Percentiles rank a stretch among this genome's conserved stretches.
Evolutionary conservation across 2,113 vertebrate species (phyloP).

Genomic region (Pungitius pungitius): DNA sequence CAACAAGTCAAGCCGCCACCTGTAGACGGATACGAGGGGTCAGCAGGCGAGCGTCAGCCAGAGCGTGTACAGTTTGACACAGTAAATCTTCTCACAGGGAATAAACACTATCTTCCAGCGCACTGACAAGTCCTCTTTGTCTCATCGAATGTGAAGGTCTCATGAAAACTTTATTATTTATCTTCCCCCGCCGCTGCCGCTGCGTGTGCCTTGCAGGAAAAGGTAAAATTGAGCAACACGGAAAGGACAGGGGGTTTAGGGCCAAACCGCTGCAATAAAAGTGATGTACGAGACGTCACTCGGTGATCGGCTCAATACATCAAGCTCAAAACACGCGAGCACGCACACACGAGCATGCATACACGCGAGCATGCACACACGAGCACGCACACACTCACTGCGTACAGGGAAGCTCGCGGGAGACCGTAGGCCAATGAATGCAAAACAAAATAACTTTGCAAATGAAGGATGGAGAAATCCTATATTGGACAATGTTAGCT

Average conservation of each 20-base stretch:
- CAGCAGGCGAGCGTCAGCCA: constrained; percentile 47
- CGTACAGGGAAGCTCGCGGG: background rate
- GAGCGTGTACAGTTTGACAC: constrained; percentile 41
- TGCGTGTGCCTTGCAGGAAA: constrained; percentile 27
- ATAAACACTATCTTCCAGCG: constrained; percentile 46
- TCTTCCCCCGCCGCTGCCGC: constrained; percentile 34
- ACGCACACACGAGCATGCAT: constrained; percentile 25
- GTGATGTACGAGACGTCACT: constrained; percentile 78
- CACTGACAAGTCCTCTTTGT: constrained; percentile 61
- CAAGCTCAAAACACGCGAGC: constrained; percentile 60
- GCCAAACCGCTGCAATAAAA: constrained; percentile 78
- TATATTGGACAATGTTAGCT: constrained; percentile 51
- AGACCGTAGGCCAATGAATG: constrained; percentile 19
- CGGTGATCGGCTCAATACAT: constrained; percentile 74
- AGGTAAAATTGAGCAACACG: constrained; percentile 63
- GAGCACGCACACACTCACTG: constrained; percentile 15
- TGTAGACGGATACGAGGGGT: constrained; percentile 47
- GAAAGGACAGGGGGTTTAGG: constrained; percentile 55
- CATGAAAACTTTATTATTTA: constrained; percentile 77
- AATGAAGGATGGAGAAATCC: constrained; percentile 45
- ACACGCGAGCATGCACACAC: constrained; percentile 23
- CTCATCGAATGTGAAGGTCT: constrained; percentile 65
- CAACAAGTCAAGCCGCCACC: constrained; percentile 37
- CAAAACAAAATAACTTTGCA: too few species aligned
- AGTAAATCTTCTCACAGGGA: constrained; percentile 53